These are phyloP conservation scores for Cephalophus harveyi DNA, from an alignment of 2,113 vertebrate species.

Conservation along the genomic window DNA sequence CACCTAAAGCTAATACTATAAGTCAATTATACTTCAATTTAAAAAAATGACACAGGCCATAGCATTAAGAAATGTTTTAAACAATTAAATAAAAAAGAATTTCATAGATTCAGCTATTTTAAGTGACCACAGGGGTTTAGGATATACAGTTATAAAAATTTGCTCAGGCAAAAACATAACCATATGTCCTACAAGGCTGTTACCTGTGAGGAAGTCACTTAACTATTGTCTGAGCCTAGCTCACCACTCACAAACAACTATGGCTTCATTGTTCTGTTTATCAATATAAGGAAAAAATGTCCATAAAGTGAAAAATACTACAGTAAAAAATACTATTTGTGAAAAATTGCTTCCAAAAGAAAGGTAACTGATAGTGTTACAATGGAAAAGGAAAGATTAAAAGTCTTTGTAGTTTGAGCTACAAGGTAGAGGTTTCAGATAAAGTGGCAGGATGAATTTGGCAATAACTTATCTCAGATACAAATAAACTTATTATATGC, in stretches of 20 bases:
- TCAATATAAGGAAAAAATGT: background rate
- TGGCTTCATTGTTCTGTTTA: background rate
- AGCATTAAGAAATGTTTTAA: background rate
- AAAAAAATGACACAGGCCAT: background rate
- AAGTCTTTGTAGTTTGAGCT: background rate
- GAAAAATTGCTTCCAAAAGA: background rate
- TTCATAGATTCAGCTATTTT: background rate
- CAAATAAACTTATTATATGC: background rate
- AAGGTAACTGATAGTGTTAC: background rate
- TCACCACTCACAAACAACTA: background rate
- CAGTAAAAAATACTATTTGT: background rate
- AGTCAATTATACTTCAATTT: background rate
- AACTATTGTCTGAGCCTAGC: background rate
- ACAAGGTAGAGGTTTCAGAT: background rate
- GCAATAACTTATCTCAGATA: background rate
- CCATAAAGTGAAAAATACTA: background rate
- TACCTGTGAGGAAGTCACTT: background rate
- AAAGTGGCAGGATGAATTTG: background rate
- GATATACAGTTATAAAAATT: background rate
- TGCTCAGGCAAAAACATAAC: background rate
- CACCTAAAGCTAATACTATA: background rate
- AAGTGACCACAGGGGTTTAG: background rate
- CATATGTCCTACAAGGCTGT: background rate
- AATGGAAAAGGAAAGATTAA: background rate
- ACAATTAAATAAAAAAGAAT: background rate